Conservation (phyloP, 1,140 invertebrate species). For the Homalodisca vitripennis region DNA sequence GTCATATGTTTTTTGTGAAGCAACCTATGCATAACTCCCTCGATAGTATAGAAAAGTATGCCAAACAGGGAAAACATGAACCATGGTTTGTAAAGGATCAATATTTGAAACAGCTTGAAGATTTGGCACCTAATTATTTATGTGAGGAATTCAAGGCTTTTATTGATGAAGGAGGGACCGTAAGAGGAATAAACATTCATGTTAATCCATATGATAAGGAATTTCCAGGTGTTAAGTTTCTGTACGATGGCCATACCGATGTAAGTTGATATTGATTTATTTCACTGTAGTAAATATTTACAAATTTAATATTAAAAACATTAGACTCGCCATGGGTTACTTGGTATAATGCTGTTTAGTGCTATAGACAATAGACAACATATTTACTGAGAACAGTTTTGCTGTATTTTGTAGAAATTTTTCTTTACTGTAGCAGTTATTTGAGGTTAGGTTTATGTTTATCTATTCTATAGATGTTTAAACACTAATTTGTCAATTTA, state of each 20-base stretch:
- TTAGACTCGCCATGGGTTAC: not conserved
- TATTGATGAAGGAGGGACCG: slow-evolving; percentile 59
- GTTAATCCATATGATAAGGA: slow-evolving; percentile 68
- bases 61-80: slow-evolving; percentile 49
- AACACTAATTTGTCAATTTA: too few species aligned
- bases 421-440: too few species aligned
- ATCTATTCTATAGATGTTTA: too few species aligned
- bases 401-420: too few species aligned
- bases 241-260: slow-evolving; percentile 58
- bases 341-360: not conserved
- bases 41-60: slow-evolving; percentile 56
- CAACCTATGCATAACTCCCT: slow-evolving; percentile 69
- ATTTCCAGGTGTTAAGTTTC: slow-evolving; percentile 63
- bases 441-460: too few species aligned
- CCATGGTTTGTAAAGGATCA: slow-evolving; percentile 69
- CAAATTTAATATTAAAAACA: not conserved
- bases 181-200: slow-evolving; percentile 59
- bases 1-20: slow-evolving; percentile 71
- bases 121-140: slow-evolving; percentile 76
- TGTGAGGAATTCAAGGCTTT: slow-evolving; percentile 70
- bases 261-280: slow-evolving; percentile 46
- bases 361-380: too few species aligned
- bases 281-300: not conserved
- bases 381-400: too few species aligned
- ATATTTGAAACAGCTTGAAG: slow-evolving; percentile 74